Conservation (phyloP, 2,797 vertebrate species). For the Oryzias sinensis region DNA sequence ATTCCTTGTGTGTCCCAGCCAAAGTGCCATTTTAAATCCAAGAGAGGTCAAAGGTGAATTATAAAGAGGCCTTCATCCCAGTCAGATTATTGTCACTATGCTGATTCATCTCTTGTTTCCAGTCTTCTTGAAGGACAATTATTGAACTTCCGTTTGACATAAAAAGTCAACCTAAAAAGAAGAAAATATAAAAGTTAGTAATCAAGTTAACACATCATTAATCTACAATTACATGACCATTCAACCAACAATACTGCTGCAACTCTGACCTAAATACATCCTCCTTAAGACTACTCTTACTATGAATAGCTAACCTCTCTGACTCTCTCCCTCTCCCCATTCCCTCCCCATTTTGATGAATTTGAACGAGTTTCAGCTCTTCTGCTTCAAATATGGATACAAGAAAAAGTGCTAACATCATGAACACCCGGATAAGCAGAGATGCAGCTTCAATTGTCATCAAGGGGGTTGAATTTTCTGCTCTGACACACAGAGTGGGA, state of each 20-base stretch:
- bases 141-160: neutral
- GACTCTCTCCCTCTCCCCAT: constrained; percentile 28
- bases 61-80: neutral
- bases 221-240: neutral
- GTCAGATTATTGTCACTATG: neutral
- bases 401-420: neutral
- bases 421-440: neutral
- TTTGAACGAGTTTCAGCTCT: constrained; percentile 7
- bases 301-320: constrained; percentile 39
- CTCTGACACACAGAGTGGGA: neutral
- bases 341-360: constrained; percentile 30
- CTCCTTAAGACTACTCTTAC: constrained; percentile 20
- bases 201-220: neutral
- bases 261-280: constrained; percentile 83
- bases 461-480: constrained; percentile 1
- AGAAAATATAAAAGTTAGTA: neutral
- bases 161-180: constrained; percentile 11
- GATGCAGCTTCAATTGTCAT: neutral
- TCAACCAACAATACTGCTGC: constrained; percentile 1
- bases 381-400: constrained; percentile 13
- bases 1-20: constrained; percentile 7
- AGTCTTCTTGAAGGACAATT: neutral
- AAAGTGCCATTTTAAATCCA: constrained; percentile 38
- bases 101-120: neutral
- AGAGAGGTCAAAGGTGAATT: constrained; percentile 20